A percentile compares a stretch with the other conserved stretches of the same genome.
Evolutionary conservation across 2,888 invertebrate genomes (phyloP).

Genomic region (Melanostoma mellinum): DNA sequence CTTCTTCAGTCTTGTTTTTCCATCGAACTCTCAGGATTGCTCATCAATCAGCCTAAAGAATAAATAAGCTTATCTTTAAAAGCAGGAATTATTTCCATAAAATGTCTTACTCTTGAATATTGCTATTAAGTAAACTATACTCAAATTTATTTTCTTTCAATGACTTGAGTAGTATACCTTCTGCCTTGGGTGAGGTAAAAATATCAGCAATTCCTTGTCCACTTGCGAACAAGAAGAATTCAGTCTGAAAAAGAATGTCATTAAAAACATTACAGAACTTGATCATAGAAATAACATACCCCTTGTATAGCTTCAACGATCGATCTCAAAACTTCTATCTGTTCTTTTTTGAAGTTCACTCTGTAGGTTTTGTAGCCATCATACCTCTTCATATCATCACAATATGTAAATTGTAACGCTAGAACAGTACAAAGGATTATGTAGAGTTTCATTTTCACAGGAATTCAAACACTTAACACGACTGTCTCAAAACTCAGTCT

Average conservation of each 20-base stretch:
- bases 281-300: neutral
- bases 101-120: neutral
- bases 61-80: too few species aligned
- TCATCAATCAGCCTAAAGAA: neutral
- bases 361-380: constrained; percentile 31
- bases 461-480: neutral
- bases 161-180: neutral
- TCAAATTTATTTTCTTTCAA: neutral
- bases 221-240: constrained; percentile 15
- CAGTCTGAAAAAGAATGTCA: constrained; percentile 2
- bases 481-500: too few species aligned
- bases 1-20: too few species aligned
- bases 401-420: neutral
- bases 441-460: constrained; percentile 8
- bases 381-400: neutral
- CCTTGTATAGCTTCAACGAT: constrained; percentile 3
- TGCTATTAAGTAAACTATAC: neutral
- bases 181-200: constrained; percentile 8
- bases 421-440: neutral
- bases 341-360: neutral
- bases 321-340: neutral
- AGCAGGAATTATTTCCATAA: too few species aligned
- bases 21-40: too few species aligned
- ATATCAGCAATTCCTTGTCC: constrained; percentile 7
- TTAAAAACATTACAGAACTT: neutral